These are phyloP conservation scores for Apomyelois bistriatella DNA, from an alignment of 2,888 invertebrate genomes.

Conservation along the genomic window DNA sequence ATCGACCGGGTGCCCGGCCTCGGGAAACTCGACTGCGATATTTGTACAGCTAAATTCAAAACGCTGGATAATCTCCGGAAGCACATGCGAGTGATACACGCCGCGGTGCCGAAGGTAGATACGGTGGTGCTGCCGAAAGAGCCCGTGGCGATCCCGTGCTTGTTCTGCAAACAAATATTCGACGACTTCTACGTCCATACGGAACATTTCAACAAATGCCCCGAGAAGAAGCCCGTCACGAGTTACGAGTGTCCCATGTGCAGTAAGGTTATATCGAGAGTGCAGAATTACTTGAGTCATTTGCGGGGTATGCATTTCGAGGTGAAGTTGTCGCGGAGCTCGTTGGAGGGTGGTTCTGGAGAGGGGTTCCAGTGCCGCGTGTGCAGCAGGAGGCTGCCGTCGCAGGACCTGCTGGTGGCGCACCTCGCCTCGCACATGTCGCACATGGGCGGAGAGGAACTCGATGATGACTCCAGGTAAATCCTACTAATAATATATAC, in stretches of 20 bases:
- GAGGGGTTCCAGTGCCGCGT: slow-evolving; percentile 54
- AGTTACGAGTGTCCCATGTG: slow-evolving; percentile 55
- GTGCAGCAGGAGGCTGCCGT: slow-evolving; percentile 52
- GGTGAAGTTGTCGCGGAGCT: slow-evolving; percentile 23
- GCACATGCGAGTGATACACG: slow-evolving; percentile 63
- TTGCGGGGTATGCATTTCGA: slow-evolving; percentile 55
- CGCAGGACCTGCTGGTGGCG: slow-evolving; percentile 57
- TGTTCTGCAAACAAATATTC: slow-evolving; percentile 51
- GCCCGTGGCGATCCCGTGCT: slow-evolving; percentile 48
- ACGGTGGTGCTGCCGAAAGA: slow-evolving; percentile 18
- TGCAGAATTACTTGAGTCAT: slow-evolving; percentile 30
- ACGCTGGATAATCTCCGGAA: slow-evolving; percentile 56
- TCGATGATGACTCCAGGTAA: slow-evolving; percentile 52
- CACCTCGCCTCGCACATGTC: slow-evolving; percentile 69
- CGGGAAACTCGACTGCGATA: slow-evolving; percentile 47
- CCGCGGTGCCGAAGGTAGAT: slow-evolving; percentile 47
- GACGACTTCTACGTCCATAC: slow-evolving; percentile 53
- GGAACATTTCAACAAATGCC: slow-evolving; percentile 51
- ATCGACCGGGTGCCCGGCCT: slow-evolving; percentile 38
- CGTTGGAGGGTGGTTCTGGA: slow-evolving; percentile 8
- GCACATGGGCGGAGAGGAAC: slow-evolving; percentile 44
- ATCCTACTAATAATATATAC: too few species aligned
- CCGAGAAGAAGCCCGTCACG: slow-evolving; percentile 36
- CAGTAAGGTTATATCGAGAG: slow-evolving; percentile 32
- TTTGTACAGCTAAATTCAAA: slow-evolving; percentile 60